Conservation (phyloP, 1,140 invertebrate species). For the Acromyrmex charruanus region DNA sequence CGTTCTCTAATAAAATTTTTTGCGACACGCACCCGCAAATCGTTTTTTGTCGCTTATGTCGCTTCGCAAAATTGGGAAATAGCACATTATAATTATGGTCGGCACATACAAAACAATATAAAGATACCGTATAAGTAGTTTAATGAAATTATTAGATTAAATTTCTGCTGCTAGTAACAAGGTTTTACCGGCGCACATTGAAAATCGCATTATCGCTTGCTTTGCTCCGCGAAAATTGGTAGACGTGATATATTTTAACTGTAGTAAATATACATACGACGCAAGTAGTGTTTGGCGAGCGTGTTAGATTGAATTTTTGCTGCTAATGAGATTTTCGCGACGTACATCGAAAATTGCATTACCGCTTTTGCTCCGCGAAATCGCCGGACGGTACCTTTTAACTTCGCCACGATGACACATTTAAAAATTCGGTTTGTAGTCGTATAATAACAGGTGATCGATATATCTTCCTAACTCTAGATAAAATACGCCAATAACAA, state of each 20-base stretch:
- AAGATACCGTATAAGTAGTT: conserved; percentile 41
- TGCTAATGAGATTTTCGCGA: conserved; percentile 61
- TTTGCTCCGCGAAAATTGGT: conserved; percentile 61
- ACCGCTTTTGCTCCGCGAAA: conserved; percentile 55
- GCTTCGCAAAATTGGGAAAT: conserved; percentile 18
- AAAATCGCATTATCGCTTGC: conserved; percentile 63
- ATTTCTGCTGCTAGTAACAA: conserved; percentile 59
- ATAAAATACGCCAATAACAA: neutral
- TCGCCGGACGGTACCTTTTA: conserved; percentile 53
- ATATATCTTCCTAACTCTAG: neutral
- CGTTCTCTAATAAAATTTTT: neutral
- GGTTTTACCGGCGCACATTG: conserved; percentile 53
- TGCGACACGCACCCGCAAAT: neutral
- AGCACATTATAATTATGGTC: conserved; percentile 46
- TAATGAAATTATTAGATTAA: conserved; percentile 62
- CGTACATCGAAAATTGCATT: conserved; percentile 61
- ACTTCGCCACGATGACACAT: conserved; percentile 48
- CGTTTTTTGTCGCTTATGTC: neutral
- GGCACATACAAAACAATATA: conserved; percentile 48
- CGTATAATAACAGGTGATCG: neutral
- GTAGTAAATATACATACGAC: conserved; percentile 55
- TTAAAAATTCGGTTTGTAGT: conserved; percentile 56
- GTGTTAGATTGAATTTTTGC: conserved; percentile 63
- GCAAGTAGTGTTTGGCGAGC: conserved; percentile 63
- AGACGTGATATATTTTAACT: conserved; percentile 63